Evolutionary conservation across 2,113 vertebrate genomes (phyloP).

Genomic region (Protomyctophum bolini): DNA sequence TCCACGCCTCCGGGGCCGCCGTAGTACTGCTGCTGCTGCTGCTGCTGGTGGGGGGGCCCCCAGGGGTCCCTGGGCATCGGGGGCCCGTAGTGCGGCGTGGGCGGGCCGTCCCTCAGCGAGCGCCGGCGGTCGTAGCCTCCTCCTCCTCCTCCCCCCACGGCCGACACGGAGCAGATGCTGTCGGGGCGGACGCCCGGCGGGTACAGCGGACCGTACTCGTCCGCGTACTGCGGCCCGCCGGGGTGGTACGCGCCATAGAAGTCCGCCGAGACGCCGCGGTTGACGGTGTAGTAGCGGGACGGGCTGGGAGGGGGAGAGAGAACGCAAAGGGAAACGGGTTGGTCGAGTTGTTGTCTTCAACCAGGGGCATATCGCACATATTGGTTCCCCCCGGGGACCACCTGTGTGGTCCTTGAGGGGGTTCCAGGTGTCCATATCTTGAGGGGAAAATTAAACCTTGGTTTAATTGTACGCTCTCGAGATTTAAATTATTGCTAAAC

Average conservation of each 20-base stretch:
- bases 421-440: too few species aligned
- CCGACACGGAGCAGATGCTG: constrained; percentile 93
- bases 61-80: constrained; percentile 58
- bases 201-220: constrained; percentile 90
- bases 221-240: constrained; percentile 80
- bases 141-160: constrained; percentile 59
- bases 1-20: constrained; percentile 79
- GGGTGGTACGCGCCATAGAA: constrained; percentile 83
- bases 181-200: constrained; percentile 86
- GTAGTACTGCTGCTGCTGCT: constrained; percentile 70
- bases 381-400: too few species aligned
- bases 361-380: too few species aligned
- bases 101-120: constrained; percentile 81
- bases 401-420: too few species aligned
- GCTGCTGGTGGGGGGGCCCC: constrained; percentile 44
- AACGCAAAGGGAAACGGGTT: not conserved
- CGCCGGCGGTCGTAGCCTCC: constrained; percentile 79
- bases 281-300: constrained; percentile 82
- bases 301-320: constrained; percentile 74
- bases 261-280: constrained; percentile 80
- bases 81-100: constrained; percentile 73
- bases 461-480: too few species aligned
- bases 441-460: too few species aligned
- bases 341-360: too few species aligned
- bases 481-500: too few species aligned